phyloP scores from a whole-genome alignment of 2,113 vertebrate genomes.

The Catharus bicknelli region DNA sequence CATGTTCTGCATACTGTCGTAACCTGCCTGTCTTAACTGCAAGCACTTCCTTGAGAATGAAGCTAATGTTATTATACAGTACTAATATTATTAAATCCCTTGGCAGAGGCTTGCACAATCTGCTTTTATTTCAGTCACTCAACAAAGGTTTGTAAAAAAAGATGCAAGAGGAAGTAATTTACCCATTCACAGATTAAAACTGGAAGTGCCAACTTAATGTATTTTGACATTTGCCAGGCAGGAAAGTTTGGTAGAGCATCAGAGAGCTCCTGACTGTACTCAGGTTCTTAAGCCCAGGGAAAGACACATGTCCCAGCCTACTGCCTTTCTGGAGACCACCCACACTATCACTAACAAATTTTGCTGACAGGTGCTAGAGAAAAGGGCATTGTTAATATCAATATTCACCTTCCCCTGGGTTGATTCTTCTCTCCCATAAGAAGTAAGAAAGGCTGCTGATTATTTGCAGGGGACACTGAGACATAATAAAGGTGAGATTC shows the following conservation, averaged over 20 bases:
- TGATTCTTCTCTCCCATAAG: not conserved
- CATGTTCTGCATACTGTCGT: constrained; percentile 1
- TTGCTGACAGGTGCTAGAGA: not conserved
- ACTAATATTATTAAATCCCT: constrained; percentile 56
- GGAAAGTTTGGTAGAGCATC: constrained; percentile 3
- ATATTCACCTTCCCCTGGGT: not conserved
- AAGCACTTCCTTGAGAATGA: constrained; percentile 3
- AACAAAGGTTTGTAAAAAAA: constrained; percentile 51
- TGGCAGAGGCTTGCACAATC: constrained; percentile 52
- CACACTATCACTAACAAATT: not conserved
- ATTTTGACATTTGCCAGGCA: constrained; percentile 50
- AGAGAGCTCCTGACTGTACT: not conserved
- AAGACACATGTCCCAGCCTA: not conserved
- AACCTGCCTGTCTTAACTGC: constrained; percentile 33
- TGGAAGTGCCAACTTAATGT: constrained; percentile 39
- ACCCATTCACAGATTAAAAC: constrained; percentile 59
- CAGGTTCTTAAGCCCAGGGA: not conserved
- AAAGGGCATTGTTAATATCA: not conserved
- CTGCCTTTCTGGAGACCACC: constrained; percentile 2
- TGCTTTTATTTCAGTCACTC: constrained; percentile 50
- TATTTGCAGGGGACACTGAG: not conserved
- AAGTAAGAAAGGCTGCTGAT: not conserved
- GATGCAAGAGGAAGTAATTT: constrained; percentile 57
- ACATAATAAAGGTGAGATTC: not conserved
- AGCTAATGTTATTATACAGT: constrained; percentile 57